Evolutionary conservation across 2,113 vertebrate species (phyloP), one percentile per base, ranked within the genome.

Genomic region (Brienomyrus brachyistius): DNA sequence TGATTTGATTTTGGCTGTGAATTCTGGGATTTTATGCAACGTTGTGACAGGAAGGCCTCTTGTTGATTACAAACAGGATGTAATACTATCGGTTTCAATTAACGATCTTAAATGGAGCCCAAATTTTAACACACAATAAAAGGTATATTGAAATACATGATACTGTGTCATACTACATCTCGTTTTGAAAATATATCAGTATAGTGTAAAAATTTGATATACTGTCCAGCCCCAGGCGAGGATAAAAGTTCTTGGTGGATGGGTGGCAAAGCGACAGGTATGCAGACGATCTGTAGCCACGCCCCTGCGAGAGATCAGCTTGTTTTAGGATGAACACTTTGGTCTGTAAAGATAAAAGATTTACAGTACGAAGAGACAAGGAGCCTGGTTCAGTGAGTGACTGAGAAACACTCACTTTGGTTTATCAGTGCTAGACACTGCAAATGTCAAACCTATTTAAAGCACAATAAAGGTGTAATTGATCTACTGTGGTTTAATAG

Each of bases 391-490:
- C 11, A 17, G 74, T 35, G 6, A 43, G 74, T 80, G 74, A 80
- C 74, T 80, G 35, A 80, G 35, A 80, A 70, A 47, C 45, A 84
- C 80, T 83, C 70, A 77, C 35, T 80, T 35, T 80, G 35, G 74
- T 80, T 48, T 48, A 48, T 86, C 45, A 17, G 13, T 52, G 50
- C n/a, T 31, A 54, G 50, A 52, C 85, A 54, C 27, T 21, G 50
- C 85, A 86, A 86, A 86, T 52, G 82, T 84, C 45, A 84, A 23
- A 45, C 82, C 45, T 84, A 84, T 84, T 80, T 84, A 48, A 47
- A 21, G 31, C 54, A 43, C 87, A 45, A 45, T 88, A 45, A 31
- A 62, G 87, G 35, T n/a, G 31, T 66, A 88, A 88, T 66, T 59
- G 56, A 88, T 88, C 43, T 45, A 66, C 5, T 17, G 27, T 23